Conservation (phyloP, 2,797 vertebrate species). For the Phaenicophaeus curvirostris region DNA sequence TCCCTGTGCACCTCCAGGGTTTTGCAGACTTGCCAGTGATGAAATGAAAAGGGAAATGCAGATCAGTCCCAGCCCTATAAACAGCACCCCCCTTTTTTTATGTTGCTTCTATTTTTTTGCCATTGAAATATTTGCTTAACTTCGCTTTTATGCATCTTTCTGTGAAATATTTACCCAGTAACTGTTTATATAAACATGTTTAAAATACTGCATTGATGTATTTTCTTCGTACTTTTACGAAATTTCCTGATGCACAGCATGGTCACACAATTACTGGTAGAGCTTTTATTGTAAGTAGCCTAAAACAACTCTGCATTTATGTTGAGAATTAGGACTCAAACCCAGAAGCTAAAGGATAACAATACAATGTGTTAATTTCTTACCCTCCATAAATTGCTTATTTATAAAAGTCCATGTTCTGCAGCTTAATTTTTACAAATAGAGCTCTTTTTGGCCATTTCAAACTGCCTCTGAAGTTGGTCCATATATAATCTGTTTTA, state of each 20-base stretch:
- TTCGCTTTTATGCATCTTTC: slow-evolving; percentile 25
- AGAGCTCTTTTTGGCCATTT: background rate
- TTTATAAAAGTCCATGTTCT: slow-evolving; percentile 7
- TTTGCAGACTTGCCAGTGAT: background rate
- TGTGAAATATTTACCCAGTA: slow-evolving; percentile 4
- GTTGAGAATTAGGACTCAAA: slow-evolving; percentile 32
- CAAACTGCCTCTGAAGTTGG: background rate
- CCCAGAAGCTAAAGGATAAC: slow-evolving; percentile 17
- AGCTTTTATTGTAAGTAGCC: slow-evolving; percentile 19
- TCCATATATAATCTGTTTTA: background rate
- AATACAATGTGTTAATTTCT: slow-evolving; percentile 5
- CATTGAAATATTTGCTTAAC: slow-evolving; percentile 2
- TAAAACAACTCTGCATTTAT: slow-evolving; percentile 7
- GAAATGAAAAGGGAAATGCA: background rate
- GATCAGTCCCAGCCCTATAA: background rate
- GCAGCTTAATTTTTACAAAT: slow-evolving; percentile 1
- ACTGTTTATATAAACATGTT: slow-evolving; percentile 16
- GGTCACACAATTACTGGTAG: slow-evolving; percentile 9
- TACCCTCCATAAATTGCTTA: background rate
- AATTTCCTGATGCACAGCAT: slow-evolving; percentile 44
- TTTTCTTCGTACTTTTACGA: slow-evolving; percentile 8
- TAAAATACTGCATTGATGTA: slow-evolving; percentile 18
- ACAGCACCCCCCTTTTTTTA: background rate
- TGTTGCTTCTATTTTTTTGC: background rate
- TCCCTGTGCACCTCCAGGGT: background rate